phyloP scores from a whole-genome alignment of 2,888 invertebrate genomes.

The Apamea sordens region DNA sequence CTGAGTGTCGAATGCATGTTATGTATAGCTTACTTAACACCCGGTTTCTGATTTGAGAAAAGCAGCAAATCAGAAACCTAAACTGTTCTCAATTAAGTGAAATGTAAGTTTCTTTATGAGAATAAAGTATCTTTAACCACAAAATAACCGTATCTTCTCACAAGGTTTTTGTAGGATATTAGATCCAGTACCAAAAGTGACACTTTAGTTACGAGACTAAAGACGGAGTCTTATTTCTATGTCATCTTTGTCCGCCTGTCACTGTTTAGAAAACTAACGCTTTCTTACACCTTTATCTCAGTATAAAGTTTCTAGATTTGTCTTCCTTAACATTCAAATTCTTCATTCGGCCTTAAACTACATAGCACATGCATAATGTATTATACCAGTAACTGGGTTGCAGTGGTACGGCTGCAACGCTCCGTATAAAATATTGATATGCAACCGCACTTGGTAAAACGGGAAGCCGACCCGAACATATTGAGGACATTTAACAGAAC shows the following conservation, averaged over 20 bases:
- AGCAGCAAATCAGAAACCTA: no score
- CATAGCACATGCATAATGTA: slow-evolving; percentile 20
- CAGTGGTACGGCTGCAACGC: slow-evolving; percentile 24
- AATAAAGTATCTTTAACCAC: no score
- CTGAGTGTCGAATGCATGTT: no score
- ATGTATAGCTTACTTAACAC: no score
- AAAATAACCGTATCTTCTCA: not conserved
- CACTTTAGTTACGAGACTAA: no score
- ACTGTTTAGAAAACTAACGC: not conserved
- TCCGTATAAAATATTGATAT: slow-evolving; percentile 41
- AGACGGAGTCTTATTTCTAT: not conserved
- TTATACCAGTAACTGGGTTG: slow-evolving; percentile 15
- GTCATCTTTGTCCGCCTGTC: not conserved
- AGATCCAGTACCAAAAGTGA: not conserved
- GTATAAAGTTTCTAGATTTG: not conserved
- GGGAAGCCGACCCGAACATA: slow-evolving; percentile 26
- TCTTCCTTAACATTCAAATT: slow-evolving; percentile 1
- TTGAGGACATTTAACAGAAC: slow-evolving; percentile 17
- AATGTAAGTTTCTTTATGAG: no score
- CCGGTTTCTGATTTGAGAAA: no score
- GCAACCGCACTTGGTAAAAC: slow-evolving; percentile 31
- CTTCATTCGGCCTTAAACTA: slow-evolving; percentile 22
- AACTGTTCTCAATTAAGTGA: no score
- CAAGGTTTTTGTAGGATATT: not conserved
- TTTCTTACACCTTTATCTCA: not conserved